These are phyloP conservation scores for Falco berigora DNA, from an alignment of 2,797 vertebrate species.

Conservation along the genomic window DNA sequence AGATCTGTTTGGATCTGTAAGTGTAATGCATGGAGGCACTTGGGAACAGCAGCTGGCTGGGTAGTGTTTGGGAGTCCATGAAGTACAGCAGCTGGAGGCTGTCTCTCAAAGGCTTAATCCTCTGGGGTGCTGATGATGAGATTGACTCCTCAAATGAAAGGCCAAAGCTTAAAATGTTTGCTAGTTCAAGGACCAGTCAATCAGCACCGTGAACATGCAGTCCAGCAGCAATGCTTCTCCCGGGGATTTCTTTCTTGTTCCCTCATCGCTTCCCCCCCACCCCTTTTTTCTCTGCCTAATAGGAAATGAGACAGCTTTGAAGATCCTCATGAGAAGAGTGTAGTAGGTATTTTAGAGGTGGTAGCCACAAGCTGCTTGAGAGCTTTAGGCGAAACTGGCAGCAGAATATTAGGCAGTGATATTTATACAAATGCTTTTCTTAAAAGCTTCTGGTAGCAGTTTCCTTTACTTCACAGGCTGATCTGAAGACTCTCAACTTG, in stretches of 20 bases:
- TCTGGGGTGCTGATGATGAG: neutral
- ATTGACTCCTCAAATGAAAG: neutral
- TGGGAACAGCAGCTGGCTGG: neutral
- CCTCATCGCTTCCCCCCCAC: rapidly evolving
- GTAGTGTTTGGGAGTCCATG: neutral
- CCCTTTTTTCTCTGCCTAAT: neutral
- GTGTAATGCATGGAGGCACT: rapidly evolving
- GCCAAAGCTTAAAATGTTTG: no score
- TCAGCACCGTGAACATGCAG: neutral
- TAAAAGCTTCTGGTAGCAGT: neutral
- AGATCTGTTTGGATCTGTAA: neutral
- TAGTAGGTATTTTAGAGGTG: neutral
- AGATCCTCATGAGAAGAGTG: neutral
- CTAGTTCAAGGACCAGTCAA: no score
- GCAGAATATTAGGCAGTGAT: neutral
- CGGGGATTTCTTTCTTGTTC: neutral
- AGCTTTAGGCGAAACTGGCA: neutral
- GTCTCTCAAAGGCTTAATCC: neutral
- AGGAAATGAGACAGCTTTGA: neutral
- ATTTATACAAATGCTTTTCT: neutral
- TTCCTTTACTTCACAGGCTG: neutral
- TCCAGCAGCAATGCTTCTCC: neutral
- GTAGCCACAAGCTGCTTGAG: neutral
- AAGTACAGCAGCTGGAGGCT: neutral
- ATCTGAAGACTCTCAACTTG: neutral